These are phyloP conservation scores for Glomeris maerens DNA, from an alignment of 1,140 invertebrate species.

Conservation along the genomic window DNA sequence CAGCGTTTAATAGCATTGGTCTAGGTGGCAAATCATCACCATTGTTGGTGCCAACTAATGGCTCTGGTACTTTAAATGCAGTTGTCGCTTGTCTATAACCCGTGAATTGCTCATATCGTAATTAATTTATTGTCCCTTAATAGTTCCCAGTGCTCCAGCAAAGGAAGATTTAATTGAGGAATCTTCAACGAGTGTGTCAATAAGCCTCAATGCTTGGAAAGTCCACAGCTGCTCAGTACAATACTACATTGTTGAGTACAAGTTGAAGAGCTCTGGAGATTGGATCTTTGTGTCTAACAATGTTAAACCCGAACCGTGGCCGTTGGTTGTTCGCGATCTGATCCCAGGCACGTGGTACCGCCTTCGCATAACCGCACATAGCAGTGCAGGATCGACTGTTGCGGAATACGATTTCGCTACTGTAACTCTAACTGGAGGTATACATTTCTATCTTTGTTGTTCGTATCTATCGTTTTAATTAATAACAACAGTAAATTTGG, in stretches of 20 bases:
- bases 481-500: too few species aligned
- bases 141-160: slow-evolving; percentile 6
- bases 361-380: slow-evolving; percentile 31
- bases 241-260: slow-evolving; percentile 71
- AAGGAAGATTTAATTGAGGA: slow-evolving; percentile 5
- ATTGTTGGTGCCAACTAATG: slow-evolving; percentile 14
- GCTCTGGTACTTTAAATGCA: slow-evolving; percentile 8
- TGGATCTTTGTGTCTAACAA: slow-evolving; percentile 19
- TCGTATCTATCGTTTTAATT: background rate
- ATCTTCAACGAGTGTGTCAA: slow-evolving; percentile 54
- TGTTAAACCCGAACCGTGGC: slow-evolving; percentile 24
- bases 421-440: slow-evolving; percentile 24
- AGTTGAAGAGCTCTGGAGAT: background rate
- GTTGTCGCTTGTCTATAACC: background rate
- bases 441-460: background rate
- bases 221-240: slow-evolving; percentile 76
- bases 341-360: slow-evolving; percentile 32
- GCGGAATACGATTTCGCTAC: slow-evolving; percentile 15
- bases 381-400: slow-evolving; percentile 30
- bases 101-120: background rate
- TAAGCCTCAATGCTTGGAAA: slow-evolving; percentile 74
- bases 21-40: slow-evolving; percentile 18
- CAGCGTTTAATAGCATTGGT: slow-evolving; percentile 32
- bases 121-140: background rate
- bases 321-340: slow-evolving; percentile 27